Base-by-base conservation (phyloP, 2,888 invertebrate species). In the Leuctra nigra region DNA sequence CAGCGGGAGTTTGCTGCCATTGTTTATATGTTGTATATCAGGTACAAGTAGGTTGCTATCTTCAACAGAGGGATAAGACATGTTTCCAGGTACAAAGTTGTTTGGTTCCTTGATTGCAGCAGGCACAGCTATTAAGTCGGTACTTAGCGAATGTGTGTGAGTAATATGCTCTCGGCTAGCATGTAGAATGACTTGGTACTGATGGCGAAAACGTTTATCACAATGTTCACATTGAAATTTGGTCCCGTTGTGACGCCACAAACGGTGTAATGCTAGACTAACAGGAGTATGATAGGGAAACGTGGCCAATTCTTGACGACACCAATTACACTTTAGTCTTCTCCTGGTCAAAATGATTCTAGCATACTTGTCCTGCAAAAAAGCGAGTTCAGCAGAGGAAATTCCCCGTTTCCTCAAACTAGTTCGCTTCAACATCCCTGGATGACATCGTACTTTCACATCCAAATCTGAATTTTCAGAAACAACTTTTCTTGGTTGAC, bases 151-250 rank as follows among this genome's bases (percentile, higher is more conserved):
- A 22, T 38, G 50, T 36, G 48, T 59, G 13, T 23, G 64, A 50
- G 65, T 67, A 33, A 72, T 67, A 63, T 75, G 75, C 56, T 69
- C 72, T 57, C 73, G 67, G 63, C 73, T 72, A 38, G 71, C 68
- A 64, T 77, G 77, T 54, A 77, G 64, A 56, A 76, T 70, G 56
- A 74, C 72, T 64, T 77, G 76, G 63, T 77, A 77, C 61, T 73
- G 68, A 65, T 76, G 75, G 36, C 68, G 68, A 64, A 75, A 77
- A 39, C 66, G 65, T 61, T 68, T 66, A 61, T 70, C 71, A 64
- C 77, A 77, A 62, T 74, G 74, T 63, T 75, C 76, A 64, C 77
- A 77, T 58, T 69, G 67, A 63, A 72, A 75, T 60, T 67, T 69
- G 59, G 66, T 65, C 33, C 66, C 64, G 7, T 67, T 66, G 66